These are phyloP conservation scores for Pherbina coryleti DNA, from an alignment of 2,888 invertebrate genomes.

Conservation along the genomic window DNA sequence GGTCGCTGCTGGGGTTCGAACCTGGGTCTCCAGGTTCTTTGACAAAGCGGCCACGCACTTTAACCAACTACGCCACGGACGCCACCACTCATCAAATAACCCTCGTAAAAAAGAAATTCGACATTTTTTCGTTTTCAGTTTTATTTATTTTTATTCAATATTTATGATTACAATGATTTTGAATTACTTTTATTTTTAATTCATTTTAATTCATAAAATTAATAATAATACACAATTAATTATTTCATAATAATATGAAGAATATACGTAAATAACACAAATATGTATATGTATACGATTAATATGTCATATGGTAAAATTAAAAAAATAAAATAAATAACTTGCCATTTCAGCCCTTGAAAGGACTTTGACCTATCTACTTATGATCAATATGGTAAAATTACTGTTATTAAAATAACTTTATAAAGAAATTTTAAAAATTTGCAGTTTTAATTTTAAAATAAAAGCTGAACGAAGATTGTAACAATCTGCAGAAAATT, in stretches of 20 bases:
- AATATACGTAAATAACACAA: conserved; percentile 2
- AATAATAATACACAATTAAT: conserved; percentile 10
- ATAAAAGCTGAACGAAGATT: not conserved
- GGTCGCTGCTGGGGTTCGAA: too few species aligned
- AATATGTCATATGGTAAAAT: not conserved
- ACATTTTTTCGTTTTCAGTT: conserved; percentile 16
- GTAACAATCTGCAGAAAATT: conserved; percentile 1
- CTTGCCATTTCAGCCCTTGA: too few species aligned
- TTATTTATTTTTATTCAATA: conserved; percentile 27
- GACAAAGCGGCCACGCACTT: too few species aligned
- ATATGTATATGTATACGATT: not conserved
- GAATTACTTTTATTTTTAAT: conserved; percentile 17
- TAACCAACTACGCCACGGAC: too few species aligned
- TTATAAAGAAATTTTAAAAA: not conserved
- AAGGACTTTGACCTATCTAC: too few species aligned
- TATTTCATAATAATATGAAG: not conserved
- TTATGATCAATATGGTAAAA: not conserved
- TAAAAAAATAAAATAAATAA: too few species aligned
- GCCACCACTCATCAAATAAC: too few species aligned
- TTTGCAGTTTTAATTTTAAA: not conserved
- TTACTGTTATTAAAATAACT: not conserved
- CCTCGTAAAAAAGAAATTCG: not conserved
- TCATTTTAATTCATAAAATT: conserved; percentile 4
- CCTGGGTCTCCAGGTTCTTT: too few species aligned
- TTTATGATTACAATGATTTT: conserved; percentile 34